Evolutionary conservation across 2,797 vertebrate genomes (phyloP).

Genomic region (Lycodopsis pacificus): DNA sequence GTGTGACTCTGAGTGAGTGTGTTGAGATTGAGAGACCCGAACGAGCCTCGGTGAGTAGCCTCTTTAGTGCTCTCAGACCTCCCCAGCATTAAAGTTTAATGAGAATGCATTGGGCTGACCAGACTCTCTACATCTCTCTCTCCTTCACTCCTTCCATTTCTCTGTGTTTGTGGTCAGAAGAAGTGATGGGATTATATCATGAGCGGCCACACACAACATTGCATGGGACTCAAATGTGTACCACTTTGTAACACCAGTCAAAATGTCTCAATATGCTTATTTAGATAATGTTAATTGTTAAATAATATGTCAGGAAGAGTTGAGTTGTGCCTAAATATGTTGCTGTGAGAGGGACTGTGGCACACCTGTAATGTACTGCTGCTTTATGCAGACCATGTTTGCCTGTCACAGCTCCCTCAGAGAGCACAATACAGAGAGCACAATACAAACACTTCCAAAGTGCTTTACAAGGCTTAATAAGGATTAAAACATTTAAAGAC

Average conservation of each 20-base stretch:
- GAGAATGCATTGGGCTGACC: constrained; percentile 67
- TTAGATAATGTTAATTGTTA: constrained; percentile 9
- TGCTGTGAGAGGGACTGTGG: not conserved
- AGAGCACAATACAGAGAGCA: not conserved
- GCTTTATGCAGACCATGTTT: not conserved
- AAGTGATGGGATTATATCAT: constrained; percentile 45
- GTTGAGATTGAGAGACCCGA: constrained; percentile 39
- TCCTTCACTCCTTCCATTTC: constrained; percentile 17
- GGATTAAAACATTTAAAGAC: not conserved
- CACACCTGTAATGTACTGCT: constrained; percentile 1
- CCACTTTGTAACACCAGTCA: not conserved
- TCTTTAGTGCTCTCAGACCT: constrained; percentile 75
- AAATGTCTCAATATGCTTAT: not conserved
- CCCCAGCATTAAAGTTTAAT: constrained; percentile 77
- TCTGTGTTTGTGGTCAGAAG: constrained; percentile 56
- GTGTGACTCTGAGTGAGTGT: constrained; percentile 35
- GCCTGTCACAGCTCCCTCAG: not conserved
- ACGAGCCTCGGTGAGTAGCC: constrained; percentile 47
- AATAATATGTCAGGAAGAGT: not conserved
- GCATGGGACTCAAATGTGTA: constrained; percentile 10
- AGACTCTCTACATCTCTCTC: constrained; percentile 55
- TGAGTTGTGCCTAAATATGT: not conserved
- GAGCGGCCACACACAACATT: not conserved
- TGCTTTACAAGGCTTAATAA: not conserved
- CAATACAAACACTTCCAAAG: not conserved